These are phyloP conservation scores for Caenorhabditis zanzibari DNA, from an alignment of 2,888 invertebrate species.

Conservation along the genomic window DNA sequence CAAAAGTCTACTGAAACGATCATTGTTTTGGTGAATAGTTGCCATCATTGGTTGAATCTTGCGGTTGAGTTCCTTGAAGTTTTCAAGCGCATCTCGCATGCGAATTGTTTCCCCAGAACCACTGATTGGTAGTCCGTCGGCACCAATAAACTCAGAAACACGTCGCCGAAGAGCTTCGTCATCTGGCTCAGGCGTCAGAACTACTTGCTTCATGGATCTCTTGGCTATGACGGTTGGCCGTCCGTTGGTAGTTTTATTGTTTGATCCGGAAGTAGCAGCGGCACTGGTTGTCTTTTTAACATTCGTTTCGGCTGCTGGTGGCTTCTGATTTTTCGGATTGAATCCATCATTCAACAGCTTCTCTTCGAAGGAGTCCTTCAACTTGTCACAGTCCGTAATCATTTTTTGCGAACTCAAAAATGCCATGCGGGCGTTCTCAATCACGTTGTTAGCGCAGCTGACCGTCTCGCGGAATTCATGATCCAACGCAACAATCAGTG, in stretches of 20 bases:
- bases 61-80: conserved; percentile 33
- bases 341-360: neutral
- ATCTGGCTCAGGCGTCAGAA: neutral
- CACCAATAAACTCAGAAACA: conserved; percentile 6
- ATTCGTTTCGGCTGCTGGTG: neutral
- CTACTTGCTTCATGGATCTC: conserved; percentile 46
- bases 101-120: conserved; percentile 1
- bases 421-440: conserved; percentile 23
- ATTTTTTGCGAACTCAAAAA: conserved; percentile 24
- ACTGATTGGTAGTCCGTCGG: neutral
- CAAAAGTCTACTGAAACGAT: conserved; percentile 16
- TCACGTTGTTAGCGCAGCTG: conserved; percentile 28
- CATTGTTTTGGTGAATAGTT: conserved; percentile 20
- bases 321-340: neutral
- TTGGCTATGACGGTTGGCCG: conserved; percentile 60
- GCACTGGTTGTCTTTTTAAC: conserved; percentile 43
- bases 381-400: conserved; percentile 25
- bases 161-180: neutral
- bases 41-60: conserved; percentile 42
- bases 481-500: conserved; percentile 43
- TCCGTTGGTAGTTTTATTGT: conserved; percentile 13
- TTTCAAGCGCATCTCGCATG: conserved; percentile 43
- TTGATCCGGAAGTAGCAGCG: conserved; percentile 45
- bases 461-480: conserved; percentile 61
- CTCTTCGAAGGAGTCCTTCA: conserved; percentile 32